Base-by-base conservation (phyloP, 2,888 invertebrate species). In the Amphipoea lucens region DNA sequence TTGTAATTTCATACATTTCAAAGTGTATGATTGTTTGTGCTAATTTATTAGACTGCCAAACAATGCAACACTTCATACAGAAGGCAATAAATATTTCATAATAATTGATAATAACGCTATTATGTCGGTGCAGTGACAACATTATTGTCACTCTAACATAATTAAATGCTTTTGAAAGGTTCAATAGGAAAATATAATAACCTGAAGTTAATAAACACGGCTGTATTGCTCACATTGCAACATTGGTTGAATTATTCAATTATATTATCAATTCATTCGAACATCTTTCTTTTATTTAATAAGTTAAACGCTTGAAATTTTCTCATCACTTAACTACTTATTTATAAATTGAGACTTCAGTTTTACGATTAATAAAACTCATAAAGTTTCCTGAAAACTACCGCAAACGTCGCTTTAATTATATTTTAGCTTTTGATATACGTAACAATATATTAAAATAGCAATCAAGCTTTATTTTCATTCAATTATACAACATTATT, bases 21-120 rank as follows among this genome's bases (percentile, higher is more conserved):
- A 60, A 65, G 20, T 67, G 3, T 73, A 12, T 77, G 29, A 63
- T 71, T 78, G 65, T 74, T 87, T 84, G 65, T 78, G 29, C 17
- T 40, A 69, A 79, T 81, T 87, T 82, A 77, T 74, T 69, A 42
- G 66, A 74, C 60, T 20, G 17, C 57, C 66, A 66, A 54, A 87
- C 73, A 82, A 78, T 71, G 12, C 60, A 69, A 85, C 76, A 85
- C 66, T 82, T 66, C 20, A 85, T 87, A 79, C 51, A 73, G 23
- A 76, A 69, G 40, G 65, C 68, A 68, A 75, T 81, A 81, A 86
- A 86, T 79, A 68, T 63, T 80, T 82, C 6, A 72, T 62, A 75
- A 77, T 83, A 79, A 76, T 78, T 82, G 80, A 75, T 84, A 84
- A 79, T 82, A 78, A 67, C 36, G 63, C 71, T 40, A 82, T 83